Evolutionary conservation across 1,140 invertebrate species (phyloP), one percentile per base, ranked within the genome.

Genomic region (Drosophila pseudoananassae): DNA sequence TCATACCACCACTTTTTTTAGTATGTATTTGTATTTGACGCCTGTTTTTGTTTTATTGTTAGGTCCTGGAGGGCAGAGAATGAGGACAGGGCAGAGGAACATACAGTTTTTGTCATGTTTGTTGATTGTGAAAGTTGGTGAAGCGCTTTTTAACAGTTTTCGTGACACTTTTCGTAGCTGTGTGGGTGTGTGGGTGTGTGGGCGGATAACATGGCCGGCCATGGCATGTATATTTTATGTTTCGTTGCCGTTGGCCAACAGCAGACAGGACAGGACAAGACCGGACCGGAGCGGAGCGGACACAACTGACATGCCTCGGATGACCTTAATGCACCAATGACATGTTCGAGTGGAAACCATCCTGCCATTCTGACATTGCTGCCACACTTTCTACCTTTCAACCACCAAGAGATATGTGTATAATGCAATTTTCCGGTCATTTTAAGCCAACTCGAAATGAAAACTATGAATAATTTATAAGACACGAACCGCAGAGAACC

Each of bases 91-190:
- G 52, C 23, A 31, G n/a, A 40, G 53, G 50, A 68, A 69, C 60
- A 59, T 76, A 65, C 70, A 78, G 83, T 88, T 88, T 88, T 87
- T 87, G 82, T 83, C 82, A 83, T 87, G 82, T 87, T 88, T 79
- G 82, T 78, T 87, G 82, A 87, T 87, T 87, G 82, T 83, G 64
- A 88, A 87, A 85, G 83, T 85, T 85, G 70, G 58, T 88, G 82
- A 85, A 85, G 83, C 82, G 82, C 82, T 85, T 85, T 85, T 85
- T 87, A 85, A 85, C 82, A 85, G 82, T 85, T 85, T 71, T 82
- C 61, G 74, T 78, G 83, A 85, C 82, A 85, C 82, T 88, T 65
- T 72, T 52, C 29, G 17, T 46, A 17, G 25, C 70, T 43, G 51
- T 54, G 33, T 58, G 46, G 15, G 33, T 43, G 51, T 54, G 33